Base-by-base conservation (phyloP, 1,140 invertebrate genomes). In the Meteorus sp. region DNA sequence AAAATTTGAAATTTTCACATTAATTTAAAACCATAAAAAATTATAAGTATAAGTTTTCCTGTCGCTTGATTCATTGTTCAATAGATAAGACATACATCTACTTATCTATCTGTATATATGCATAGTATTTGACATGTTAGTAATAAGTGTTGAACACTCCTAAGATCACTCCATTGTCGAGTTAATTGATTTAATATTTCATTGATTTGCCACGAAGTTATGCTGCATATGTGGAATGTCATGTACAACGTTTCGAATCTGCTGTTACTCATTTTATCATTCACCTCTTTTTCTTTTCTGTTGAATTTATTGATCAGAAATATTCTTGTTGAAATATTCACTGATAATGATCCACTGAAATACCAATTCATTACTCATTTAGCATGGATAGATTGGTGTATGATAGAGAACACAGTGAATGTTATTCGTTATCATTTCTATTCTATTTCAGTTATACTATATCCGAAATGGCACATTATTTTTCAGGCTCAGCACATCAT, bases 1-100 rank as follows among this genome's bases (percentile, higher is more conserved):
- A 63, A 59, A 53, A 43, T 58, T 39, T 44, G 44, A 48, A 60
- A 66, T 57, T 59, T 59, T 53, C 51, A 62, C 15, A 59, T 62
- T 22, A 19, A 19, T 9, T 27, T 25, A 29, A 29, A 7, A 44
- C 22, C 44, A 27, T 44, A 54, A n/a, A n/a, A n/a, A n/a, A n/a
- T n/a, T n/a, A n/a, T n/a, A n/a, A n/a, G n/a, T n/a, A n/a, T n/a
- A n/a, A n/a, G 7, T 44, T 54, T 23, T 41, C 27, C 22, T 43
- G 0, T 19, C 22, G 2, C 3, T 44, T 44, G 19, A 11, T 44
- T 22, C 6, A n/a, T n/a, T n/a, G n/a, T n/a, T n/a, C n/a, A n/a
- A n/a, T n/a, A n/a, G n/a, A n/a, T n/a, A n/a, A n/a, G 17, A 39
- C 17, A n/a, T n/a, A n/a, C n/a, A n/a, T n/a, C n/a, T n/a, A n/a